A percentile compares a stretch with the other conserved stretches of the same genome.
phyloP scores from a whole-genome alignment of 2,797 vertebrate species.

The Sebastes reedi region DNA sequence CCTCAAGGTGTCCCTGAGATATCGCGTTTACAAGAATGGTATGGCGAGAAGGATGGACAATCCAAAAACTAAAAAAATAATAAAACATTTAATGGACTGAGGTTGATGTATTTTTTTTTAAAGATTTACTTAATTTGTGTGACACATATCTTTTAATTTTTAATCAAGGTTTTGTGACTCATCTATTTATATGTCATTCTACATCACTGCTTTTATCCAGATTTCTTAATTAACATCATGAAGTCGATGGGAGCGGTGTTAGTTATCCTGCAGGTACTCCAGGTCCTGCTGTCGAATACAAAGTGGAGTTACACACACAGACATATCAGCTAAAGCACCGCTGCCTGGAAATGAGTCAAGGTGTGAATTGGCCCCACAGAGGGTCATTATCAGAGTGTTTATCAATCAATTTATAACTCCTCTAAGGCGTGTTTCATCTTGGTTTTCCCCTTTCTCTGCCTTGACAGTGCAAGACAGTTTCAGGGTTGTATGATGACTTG shows the following conservation, averaged over 20 bases:
- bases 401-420: slow-evolving; percentile 45
- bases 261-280: not conserved
- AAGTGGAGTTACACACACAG: not conserved
- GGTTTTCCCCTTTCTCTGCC: not conserved
- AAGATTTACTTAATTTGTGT: not conserved
- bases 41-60: not conserved
- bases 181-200: not conserved
- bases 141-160: not conserved
- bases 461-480: slow-evolving; percentile 4
- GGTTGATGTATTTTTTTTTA: not conserved
- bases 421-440: slow-evolving; percentile 18
- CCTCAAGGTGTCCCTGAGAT: not conserved
- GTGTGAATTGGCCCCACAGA: slow-evolving; percentile 36
- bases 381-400: slow-evolving; percentile 55
- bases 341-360: slow-evolving; percentile 26
- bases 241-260: not conserved
- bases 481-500: slow-evolving; percentile 36
- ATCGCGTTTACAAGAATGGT: not conserved
- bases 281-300: not conserved
- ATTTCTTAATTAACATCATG: slow-evolving; percentile 14
- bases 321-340: slow-evolving; percentile 8
- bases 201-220: not conserved
- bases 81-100: not conserved
- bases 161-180: not conserved
- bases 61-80: not conserved